phyloP scores from a whole-genome alignment of 2,888 invertebrate species.

The Hecatera dysodea region DNA sequence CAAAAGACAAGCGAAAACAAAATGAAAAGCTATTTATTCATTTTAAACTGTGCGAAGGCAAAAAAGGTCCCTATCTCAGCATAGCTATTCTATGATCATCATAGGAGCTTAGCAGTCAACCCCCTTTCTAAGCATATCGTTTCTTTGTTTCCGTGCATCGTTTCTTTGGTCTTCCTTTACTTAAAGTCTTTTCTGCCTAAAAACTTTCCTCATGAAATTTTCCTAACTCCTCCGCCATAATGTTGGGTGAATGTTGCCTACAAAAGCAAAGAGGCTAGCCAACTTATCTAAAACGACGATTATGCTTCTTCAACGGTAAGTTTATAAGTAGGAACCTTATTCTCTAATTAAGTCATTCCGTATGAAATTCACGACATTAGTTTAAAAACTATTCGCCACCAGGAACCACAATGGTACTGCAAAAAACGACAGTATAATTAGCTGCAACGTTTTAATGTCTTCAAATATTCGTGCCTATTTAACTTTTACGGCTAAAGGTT shows the following conservation, averaged over 20 bases:
- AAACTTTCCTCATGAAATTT: neutral
- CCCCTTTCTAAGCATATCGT: no score
- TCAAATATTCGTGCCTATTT: constrained; percentile 53
- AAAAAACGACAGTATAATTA: constrained; percentile 46
- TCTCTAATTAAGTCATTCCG: constrained; percentile 18
- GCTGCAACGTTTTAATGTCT: constrained; percentile 48
- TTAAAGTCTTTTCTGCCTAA: no score
- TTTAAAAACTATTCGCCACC: constrained; percentile 34
- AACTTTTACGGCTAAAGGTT: constrained; percentile 31
- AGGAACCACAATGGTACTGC: constrained; percentile 33
- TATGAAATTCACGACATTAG: constrained; percentile 32
- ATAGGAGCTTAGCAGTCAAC: no score
- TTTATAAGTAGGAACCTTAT: neutral
- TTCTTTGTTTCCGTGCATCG: no score
- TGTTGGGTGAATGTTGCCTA: neutral
- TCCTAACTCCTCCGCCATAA: neutral
- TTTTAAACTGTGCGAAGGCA: no score
- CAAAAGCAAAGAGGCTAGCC: neutral
- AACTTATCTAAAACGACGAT: neutral
- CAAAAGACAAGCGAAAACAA: no score
- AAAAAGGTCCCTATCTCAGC: no score
- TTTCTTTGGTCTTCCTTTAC: no score
- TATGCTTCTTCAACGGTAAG: neutral
- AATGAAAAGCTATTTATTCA: no score
- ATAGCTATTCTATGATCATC: no score